Conservation (phyloP, 2,888 invertebrate species). For the Serrognathus titanus region DNA sequence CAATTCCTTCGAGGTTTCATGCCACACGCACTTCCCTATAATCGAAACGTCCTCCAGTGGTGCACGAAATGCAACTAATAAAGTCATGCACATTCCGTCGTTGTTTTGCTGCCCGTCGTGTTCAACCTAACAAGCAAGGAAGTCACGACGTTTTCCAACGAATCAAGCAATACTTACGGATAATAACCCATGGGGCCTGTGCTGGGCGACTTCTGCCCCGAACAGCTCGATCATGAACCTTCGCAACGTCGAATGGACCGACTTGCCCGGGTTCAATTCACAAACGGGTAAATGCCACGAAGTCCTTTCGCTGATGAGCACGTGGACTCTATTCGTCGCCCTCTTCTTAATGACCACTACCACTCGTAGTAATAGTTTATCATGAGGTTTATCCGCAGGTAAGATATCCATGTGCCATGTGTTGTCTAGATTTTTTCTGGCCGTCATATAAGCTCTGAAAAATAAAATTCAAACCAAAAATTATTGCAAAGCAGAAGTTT, state of each 20-base stretch:
- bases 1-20: constrained; percentile 68
- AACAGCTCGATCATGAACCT: constrained; percentile 91
- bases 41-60: constrained; percentile 83
- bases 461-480: constrained; percentile 12
- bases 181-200: constrained; percentile 77
- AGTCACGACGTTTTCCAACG: neutral
- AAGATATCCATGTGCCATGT: constrained; percentile 71
- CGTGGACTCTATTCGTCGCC: constrained; percentile 77
- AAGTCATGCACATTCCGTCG: constrained; percentile 79
- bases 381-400: constrained; percentile 66
- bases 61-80: constrained; percentile 78
- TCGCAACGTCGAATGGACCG: constrained; percentile 80
- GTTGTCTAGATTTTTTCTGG: constrained; percentile 27
- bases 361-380: constrained; percentile 72
- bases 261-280: constrained; percentile 83
- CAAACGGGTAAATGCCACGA: constrained; percentile 81
- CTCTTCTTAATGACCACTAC: constrained; percentile 78
- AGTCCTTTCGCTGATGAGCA: constrained; percentile 82
- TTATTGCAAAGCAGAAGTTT: too few species aligned
- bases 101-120: constrained; percentile 56
- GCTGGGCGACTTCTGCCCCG: constrained; percentile 80
- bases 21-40: constrained; percentile 87
- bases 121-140: constrained; percentile 53
- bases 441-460: constrained; percentile 22
- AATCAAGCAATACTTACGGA: constrained; percentile 46